Evolutionary conservation across 2,797 vertebrate species (phyloP), one percentile per base, ranked within the genome.

Genomic region (Tachyglossus aculeatus): DNA sequence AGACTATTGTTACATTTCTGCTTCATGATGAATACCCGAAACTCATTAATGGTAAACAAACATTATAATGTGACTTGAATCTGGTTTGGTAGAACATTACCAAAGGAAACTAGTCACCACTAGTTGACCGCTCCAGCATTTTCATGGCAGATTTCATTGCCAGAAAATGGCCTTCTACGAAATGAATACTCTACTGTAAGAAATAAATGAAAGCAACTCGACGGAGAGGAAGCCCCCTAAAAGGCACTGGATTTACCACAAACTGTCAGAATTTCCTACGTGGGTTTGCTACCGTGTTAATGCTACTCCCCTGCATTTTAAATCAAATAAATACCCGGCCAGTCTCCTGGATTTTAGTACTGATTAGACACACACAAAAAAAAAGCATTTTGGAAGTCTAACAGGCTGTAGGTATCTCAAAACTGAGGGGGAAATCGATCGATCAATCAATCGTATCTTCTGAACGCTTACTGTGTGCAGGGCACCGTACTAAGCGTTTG

Each of bases 41-140:
- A 61, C 57, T 36, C 67, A 55, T 37, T 65, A 34, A n/a, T 29
- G 64, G 71, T 75, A 63, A 77, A 83, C 60, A 86, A 71, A 67
- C 61, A 57, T 40, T 76, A 41, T 33, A 78, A 56, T 0, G 6
- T 66, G 79, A 38, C 41, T 6, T 4, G 67, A 37, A 76, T 47
- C 67, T 40, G 31, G 36, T 38, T 40, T 33, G 31, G 40, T 41
- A 59, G 57, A 21, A 53, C 69, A 62, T 18, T 44, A 50, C 43
- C 47, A 60, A 55, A 6, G 64, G 52, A 77, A 25, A 54, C 53
- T 43, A n/a, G n/a, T 39, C 59, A 48, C 9, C 0, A 5, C n/a
- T 33, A 24, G 40, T 50, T 69, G 47, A 53, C 41, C 63, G 74
- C 62, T 81, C n/a, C 72, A 72, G 67, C 45, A 48, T 13, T 74